Evolutionary conservation across 1,140 invertebrate species (phyloP), one percentile per base, ranked within the genome.

Genomic region (Lordiphosa clarofinis): DNA sequence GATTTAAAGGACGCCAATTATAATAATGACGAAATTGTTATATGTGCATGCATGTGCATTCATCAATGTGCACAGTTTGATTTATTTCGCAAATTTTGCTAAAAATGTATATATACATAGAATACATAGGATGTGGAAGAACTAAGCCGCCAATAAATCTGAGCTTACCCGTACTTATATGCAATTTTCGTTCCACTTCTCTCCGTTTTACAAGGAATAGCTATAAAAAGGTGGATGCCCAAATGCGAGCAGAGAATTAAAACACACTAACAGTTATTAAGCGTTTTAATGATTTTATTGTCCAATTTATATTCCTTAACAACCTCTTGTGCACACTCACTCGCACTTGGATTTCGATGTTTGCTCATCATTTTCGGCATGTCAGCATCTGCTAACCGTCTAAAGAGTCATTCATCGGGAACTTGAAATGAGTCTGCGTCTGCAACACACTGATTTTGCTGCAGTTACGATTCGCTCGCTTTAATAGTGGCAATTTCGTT

Each of bases 201-300:
- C 33, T 50, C 65, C 31, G 66, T 38, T 38, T 54, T 55, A 42
- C 36, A 37, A 19, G 37, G 48, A 48, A 43, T 59, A 68, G 55
- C 47, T 64, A 64, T 40, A 82, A 11, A 38, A 67, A 39, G 67
- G 66, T 48, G 56, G 49, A 24, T 66, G 56, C 61, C 50, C 66
- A 86, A 73, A 73, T 55, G 42, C 39, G 50, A 64, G 62, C 43
- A 42, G 58, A 47, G 60, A 62, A 73, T 84, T 73, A 66, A 84
- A 43, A 35, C 40, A 40, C 56, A 56, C 52, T 55, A 61, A 87
- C 57, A 75, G 86, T 87, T 82, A 82, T 66, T 61, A 73, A 61
- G 46, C 61, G 47, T 61, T 79, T 87, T 87, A 87, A 87, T 87
- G 76, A 76, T 82, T 87, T 87, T 75, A 87, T 87, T 87, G 76